phyloP scores from a whole-genome alignment of 2,888 invertebrate genomes.

The Folsomia candida region DNA sequence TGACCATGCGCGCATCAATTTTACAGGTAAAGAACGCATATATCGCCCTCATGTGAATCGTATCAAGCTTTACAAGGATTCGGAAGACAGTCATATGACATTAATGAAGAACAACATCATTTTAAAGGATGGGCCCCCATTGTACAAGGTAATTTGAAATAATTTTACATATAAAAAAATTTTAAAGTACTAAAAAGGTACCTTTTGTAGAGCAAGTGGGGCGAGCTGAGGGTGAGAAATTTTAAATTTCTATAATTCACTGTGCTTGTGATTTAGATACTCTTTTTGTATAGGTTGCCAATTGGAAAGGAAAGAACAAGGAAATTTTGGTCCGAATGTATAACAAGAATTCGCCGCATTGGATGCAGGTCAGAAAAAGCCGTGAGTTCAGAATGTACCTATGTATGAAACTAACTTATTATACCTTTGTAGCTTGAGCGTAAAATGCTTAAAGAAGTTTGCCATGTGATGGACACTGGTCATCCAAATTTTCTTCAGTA shows the following conservation, averaged over 20 bases:
- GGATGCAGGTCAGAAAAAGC: slow-evolving; percentile 1
- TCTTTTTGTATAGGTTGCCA: slow-evolving; percentile 26
- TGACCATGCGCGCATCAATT: too few species aligned
- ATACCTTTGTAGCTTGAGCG: neutral
- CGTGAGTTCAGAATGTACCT: neutral
- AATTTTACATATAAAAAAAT: too few species aligned
- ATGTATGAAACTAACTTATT: neutral
- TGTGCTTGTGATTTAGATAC: too few species aligned
- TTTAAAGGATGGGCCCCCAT: slow-evolving; percentile 6
- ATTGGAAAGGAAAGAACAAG: slow-evolving; percentile 18
- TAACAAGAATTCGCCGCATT: slow-evolving; percentile 19
- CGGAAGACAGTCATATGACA: slow-evolving; percentile 13
- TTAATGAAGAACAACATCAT: slow-evolving; percentile 16
- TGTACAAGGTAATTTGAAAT: too few species aligned
- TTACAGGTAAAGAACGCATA: slow-evolving; percentile 11
- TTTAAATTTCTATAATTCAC: too few species aligned
- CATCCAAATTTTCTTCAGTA: slow-evolving; percentile 32
- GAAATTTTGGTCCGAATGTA: slow-evolving; percentile 20
- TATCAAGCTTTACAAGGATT: slow-evolving; percentile 18
- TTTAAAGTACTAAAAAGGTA: too few species aligned
- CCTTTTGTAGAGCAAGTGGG: too few species aligned
- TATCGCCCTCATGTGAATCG: slow-evolving; percentile 24
- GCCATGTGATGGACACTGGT: slow-evolving; percentile 9
- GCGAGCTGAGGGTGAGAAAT: slow-evolving; percentile 20
- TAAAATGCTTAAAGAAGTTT: slow-evolving; percentile 10